Percentiles rank a stretch among this genome's conserved stretches.
Conservation (phyloP, 2,113 vertebrate genomes). For the Ascaphus truei region DNA sequence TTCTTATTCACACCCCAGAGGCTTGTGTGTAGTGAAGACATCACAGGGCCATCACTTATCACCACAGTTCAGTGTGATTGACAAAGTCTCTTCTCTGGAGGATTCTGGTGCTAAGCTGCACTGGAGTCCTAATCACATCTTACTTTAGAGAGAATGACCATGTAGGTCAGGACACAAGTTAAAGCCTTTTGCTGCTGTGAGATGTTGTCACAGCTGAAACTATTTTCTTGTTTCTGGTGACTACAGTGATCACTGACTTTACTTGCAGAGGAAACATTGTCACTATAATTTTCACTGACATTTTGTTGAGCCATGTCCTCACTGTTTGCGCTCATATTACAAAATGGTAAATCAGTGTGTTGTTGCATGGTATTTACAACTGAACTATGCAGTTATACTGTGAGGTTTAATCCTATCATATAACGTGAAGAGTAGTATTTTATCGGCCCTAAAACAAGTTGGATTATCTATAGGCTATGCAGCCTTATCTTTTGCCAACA, state of each 20-base stretch:
- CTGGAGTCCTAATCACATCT: slow-evolving; percentile 36
- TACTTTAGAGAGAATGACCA: slow-evolving; percentile 30
- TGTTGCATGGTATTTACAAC: slow-evolving; percentile 29
- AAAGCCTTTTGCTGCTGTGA: slow-evolving; percentile 26
- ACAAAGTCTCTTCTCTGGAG: slow-evolving; percentile 36
- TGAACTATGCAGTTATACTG: not conserved
- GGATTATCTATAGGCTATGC: not conserved
- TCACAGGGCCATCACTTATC: slow-evolving; percentile 35
- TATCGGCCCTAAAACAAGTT: not conserved
- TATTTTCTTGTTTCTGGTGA: slow-evolving; percentile 27
- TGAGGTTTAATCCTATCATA: not conserved
- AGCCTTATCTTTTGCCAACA: no score
- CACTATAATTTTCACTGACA: slow-evolving; percentile 33
- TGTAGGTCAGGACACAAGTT: slow-evolving; percentile 28
- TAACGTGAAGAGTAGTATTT: not conserved
- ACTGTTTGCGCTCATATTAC: slow-evolving; percentile 25
- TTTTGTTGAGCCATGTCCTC: slow-evolving; percentile 29
- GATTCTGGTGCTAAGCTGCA: slow-evolving; percentile 32
- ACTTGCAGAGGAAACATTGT: slow-evolving; percentile 14
- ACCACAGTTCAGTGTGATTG: slow-evolving; percentile 26
- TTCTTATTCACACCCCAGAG: slow-evolving; percentile 34
- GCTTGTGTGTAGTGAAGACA: slow-evolving; percentile 28
- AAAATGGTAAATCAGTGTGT: slow-evolving; percentile 29
- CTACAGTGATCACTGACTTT: slow-evolving; percentile 24
- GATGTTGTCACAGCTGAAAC: slow-evolving; percentile 29